phyloP scores from a whole-genome alignment of 2,888 invertebrate species.

The Pandemis heparana region DNA sequence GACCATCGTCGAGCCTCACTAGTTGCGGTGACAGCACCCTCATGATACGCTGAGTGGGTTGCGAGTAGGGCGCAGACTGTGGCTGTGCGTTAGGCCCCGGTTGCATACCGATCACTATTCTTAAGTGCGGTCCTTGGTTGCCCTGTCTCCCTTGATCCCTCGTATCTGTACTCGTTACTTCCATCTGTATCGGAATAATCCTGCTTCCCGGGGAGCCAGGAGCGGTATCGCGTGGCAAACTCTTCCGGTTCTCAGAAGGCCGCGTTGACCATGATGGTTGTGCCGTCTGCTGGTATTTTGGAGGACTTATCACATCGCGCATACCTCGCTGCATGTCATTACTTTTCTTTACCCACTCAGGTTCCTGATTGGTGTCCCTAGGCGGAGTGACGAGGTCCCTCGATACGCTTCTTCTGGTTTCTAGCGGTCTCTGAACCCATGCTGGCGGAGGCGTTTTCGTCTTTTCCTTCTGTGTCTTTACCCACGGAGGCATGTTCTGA shows the following conservation, averaged over 20 bases:
- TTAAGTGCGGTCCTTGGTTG: conserved; percentile 70
- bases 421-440: conserved; percentile 77
- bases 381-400: conserved; percentile 77
- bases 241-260: conserved; percentile 79
- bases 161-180: conserved; percentile 76
- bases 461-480: conserved; percentile 79
- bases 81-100: conserved; percentile 62
- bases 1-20: conserved; percentile 76
- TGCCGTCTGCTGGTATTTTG: conserved; percentile 73
- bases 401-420: conserved; percentile 69
- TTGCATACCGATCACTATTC: conserved; percentile 81
- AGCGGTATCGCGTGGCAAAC: conserved; percentile 71
- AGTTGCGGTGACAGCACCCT: conserved; percentile 82
- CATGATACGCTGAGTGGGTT: conserved; percentile 83
- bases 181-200: conserved; percentile 89
- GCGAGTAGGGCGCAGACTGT: conserved; percentile 66
- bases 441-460: conserved; percentile 81
- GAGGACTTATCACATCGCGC: conserved; percentile 77
- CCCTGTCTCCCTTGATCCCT: conserved; percentile 64
- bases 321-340: conserved; percentile 72
- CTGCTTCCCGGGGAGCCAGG: conserved; percentile 72
- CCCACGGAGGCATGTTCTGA: conserved; percentile 78
- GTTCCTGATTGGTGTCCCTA: conserved; percentile 71
- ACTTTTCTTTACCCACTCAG: conserved; percentile 80
- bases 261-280: conserved; percentile 80